Evolutionary conservation across 1,140 invertebrate species (phyloP).

Genomic region (Anadara kagoshimensis): DNA sequence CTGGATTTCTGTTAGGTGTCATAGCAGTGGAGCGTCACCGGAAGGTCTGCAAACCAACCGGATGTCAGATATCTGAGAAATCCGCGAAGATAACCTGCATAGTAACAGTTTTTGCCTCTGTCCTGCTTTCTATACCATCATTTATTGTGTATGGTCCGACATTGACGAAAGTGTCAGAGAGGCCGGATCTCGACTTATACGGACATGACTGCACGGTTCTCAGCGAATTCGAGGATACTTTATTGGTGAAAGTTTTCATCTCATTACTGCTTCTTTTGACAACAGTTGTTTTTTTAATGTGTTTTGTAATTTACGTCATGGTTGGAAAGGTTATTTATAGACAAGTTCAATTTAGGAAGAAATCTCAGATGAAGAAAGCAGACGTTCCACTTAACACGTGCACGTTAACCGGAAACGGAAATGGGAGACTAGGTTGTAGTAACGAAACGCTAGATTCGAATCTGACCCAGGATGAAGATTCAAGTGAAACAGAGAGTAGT

Average conservation of each 20-base stretch:
- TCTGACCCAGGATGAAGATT: background rate
- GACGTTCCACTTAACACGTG: background rate
- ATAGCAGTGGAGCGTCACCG: slow-evolving; percentile 52
- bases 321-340: slow-evolving; percentile 23
- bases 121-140: slow-evolving; percentile 15
- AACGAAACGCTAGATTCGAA: background rate
- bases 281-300: slow-evolving; percentile 19
- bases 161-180: slow-evolving; percentile 2
- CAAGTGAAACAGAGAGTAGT: background rate
- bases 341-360: slow-evolving; percentile 28
- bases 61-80: slow-evolving; percentile 30
- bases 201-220: slow-evolving; percentile 27
- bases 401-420: background rate
- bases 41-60: slow-evolving; percentile 43
- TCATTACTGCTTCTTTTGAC: slow-evolving; percentile 18
- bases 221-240: slow-evolving; percentile 5
- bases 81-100: background rate
- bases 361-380: slow-evolving; percentile 11
- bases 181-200: background rate
- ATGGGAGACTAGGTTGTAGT: background rate
- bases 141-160: slow-evolving; percentile 25
- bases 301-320: slow-evolving; percentile 24
- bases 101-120: slow-evolving; percentile 9
- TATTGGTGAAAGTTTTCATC: slow-evolving; percentile 5
- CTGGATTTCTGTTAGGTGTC: slow-evolving; percentile 45